A percentile compares a stretch with the other conserved stretches of the same genome.
Evolutionary conservation across 2,888 invertebrate genomes (phyloP).

Genomic region (Temnothorax ravouxi): DNA sequence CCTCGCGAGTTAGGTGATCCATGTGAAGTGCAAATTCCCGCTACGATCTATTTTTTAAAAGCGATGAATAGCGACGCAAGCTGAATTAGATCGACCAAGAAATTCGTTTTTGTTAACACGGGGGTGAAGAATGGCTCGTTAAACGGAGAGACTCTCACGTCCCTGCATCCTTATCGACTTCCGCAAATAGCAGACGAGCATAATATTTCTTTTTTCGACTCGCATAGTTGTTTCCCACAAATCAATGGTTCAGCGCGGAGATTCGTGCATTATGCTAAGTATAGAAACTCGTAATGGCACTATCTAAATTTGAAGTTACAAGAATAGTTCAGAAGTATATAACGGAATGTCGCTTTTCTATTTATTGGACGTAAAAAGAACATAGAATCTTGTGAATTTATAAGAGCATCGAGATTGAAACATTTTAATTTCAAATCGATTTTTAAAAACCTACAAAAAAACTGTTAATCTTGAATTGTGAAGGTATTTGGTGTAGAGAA

Average conservation of each 20-base stretch:
- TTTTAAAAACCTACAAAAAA: background rate
- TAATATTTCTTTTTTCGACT: background rate
- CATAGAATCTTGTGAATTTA: background rate
- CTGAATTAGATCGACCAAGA: conserved; percentile 4
- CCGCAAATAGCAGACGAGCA: background rate
- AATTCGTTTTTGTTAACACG: conserved; percentile 28
- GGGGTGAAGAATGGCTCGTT: conserved; percentile 26
- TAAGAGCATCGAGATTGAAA: background rate
- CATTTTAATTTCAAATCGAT: background rate
- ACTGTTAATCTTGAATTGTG: background rate
- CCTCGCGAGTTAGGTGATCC: background rate
- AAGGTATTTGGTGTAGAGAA: background rate
- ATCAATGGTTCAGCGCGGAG: conserved; percentile 20
- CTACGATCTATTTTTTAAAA: conserved; percentile 7
- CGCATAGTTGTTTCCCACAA: conserved; percentile 19
- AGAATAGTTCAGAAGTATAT: conserved; percentile 5
- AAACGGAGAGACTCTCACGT: background rate
- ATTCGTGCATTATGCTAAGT: conserved; percentile 9
- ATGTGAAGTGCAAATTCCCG: background rate
- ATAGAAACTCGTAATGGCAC: background rate
- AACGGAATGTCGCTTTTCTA: background rate
- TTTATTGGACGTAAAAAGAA: background rate
- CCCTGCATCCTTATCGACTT: background rate
- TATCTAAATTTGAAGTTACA: background rate
- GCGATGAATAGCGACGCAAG: background rate